phyloP scores from a whole-genome alignment of 2,888 invertebrate species.

The Dryobotodes eremita region DNA sequence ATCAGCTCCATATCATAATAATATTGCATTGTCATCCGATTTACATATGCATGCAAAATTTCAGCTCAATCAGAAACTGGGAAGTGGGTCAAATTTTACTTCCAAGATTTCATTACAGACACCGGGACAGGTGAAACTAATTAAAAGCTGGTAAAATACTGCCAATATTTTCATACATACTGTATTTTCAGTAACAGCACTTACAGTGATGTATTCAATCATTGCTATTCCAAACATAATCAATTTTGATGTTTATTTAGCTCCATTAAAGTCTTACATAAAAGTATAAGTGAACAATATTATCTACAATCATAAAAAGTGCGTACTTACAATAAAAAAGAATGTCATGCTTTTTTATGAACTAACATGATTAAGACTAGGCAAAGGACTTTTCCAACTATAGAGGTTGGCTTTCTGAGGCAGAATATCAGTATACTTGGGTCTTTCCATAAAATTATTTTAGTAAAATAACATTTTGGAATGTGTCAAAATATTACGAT shows the following conservation, averaged over 20 bases:
- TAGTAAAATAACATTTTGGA: background rate
- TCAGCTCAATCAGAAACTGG: too few relatives aligned
- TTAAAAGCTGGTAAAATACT: background rate
- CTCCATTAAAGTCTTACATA: background rate
- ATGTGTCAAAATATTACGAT: background rate
- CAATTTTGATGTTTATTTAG: background rate
- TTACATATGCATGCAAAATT: too few relatives aligned
- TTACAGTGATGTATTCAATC: background rate
- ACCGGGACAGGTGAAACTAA: too few relatives aligned
- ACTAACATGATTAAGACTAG: background rate
- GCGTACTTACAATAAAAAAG: background rate
- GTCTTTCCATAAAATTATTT: background rate
- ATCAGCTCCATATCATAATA: too few relatives aligned
- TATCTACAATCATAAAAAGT: conserved; percentile 1
- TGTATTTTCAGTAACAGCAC: background rate
- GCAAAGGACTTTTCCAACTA: background rate
- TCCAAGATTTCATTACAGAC: too few relatives aligned
- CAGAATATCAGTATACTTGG: background rate
- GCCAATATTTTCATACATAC: background rate
- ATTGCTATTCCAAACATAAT: background rate
- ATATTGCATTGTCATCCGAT: too few relatives aligned
- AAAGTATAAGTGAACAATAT: background rate
- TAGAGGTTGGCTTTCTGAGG: background rate
- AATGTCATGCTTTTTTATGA: background rate
- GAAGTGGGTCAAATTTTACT: too few relatives aligned